A percentile compares a stretch with the other conserved stretches of the same genome.
Evolutionary conservation across 2,888 invertebrate species (phyloP).

Genomic region (Lithosia quadra): DNA sequence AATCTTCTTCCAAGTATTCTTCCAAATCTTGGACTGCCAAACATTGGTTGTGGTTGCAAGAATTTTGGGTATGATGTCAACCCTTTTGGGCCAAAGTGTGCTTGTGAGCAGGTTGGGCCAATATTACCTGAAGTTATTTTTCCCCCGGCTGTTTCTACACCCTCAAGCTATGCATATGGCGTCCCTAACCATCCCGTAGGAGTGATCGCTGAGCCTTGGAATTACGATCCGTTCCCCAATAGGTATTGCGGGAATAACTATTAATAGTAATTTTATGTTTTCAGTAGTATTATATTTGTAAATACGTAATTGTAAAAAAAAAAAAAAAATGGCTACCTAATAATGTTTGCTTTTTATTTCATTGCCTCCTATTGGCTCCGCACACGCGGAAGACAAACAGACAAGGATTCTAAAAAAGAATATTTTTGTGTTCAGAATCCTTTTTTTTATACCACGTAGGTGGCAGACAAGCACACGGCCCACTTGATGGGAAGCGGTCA

Average conservation of each 20-base stretch:
- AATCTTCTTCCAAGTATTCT: slow-evolving; percentile 5
- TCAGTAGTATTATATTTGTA: background rate
- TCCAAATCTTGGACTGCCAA: slow-evolving; percentile 1
- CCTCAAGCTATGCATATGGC: slow-evolving; percentile 5
- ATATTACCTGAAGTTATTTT: background rate
- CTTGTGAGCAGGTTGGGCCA: slow-evolving; percentile 11
- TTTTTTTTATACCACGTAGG: no score
- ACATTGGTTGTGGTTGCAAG: slow-evolving; percentile 20
- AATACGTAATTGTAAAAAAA: no score
- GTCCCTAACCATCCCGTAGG: slow-evolving; percentile 58
- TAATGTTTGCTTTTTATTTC: no score
- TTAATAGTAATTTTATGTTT: background rate
- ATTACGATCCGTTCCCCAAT: slow-evolving; percentile 9
- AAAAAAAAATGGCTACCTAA: no score
- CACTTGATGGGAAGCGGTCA: no score
- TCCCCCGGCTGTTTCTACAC: background rate
- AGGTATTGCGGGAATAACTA: background rate
- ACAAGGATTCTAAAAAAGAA: no score
- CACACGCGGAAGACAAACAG: no score
- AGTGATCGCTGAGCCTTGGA: slow-evolving; percentile 58
- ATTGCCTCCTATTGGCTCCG: no score
- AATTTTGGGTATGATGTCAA: slow-evolving; percentile 52
- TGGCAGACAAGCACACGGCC: no score
- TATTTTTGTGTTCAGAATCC: no score
- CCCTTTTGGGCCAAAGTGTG: slow-evolving; percentile 3